A percentile compares a stretch with the other conserved stretches of the same genome.
phyloP scores from a whole-genome alignment of 2,113 vertebrate genomes.

The Embiotoca jacksoni region DNA sequence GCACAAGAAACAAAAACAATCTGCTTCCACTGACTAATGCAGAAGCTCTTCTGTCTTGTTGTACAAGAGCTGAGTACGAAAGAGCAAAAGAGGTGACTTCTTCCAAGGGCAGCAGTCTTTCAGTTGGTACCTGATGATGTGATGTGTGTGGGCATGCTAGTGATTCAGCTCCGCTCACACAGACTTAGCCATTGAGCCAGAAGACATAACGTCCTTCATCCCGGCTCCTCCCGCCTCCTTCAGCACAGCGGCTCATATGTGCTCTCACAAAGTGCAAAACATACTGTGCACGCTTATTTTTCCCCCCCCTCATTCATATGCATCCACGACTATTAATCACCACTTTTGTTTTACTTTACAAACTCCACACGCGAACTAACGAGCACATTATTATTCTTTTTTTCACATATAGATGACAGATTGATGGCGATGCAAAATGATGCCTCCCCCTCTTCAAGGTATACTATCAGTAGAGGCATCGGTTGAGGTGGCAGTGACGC shows the following conservation, averaged over 20 bases:
- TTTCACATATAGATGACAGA: no score
- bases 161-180: conserved; percentile 79
- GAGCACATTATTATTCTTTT: no score
- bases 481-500: conserved; percentile 44
- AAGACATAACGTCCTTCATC: conserved; percentile 61
- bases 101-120: conserved; percentile 62
- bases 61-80: conserved; percentile 26
- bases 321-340: no score
- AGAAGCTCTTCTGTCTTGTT: background rate
- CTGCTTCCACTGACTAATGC: conserved; percentile 13
- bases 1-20: background rate
- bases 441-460: conserved; percentile 26
- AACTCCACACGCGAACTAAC: no score
- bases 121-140: conserved; percentile 65
- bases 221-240: conserved; percentile 46
- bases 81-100: conserved; percentile 49
- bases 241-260: conserved; percentile 14
- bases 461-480: conserved; percentile 39
- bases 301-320: conserved; percentile 15
- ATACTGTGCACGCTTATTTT: background rate
- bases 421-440: no score
- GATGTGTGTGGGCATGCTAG: conserved; percentile 75
- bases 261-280: conserved; percentile 9
- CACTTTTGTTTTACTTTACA: no score
- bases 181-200: conserved; percentile 77